Evolutionary conservation across 1,140 invertebrate species (phyloP), one percentile per base, ranked within the genome.

Genomic region (Sipha flava): DNA sequence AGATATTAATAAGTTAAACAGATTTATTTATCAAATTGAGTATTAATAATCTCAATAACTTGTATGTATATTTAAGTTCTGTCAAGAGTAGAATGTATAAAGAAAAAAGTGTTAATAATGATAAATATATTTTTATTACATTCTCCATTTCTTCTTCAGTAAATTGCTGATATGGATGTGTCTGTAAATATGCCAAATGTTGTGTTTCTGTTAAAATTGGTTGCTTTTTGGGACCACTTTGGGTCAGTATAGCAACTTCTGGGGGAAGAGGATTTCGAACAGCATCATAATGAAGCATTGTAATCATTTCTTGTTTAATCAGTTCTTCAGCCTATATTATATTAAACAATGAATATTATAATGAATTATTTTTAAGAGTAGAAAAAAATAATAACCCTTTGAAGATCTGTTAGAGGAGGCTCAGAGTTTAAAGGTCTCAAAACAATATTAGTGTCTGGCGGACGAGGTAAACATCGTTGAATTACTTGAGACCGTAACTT

Each of bases 291-390:
- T 97, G 92, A 52, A 98, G 85, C 95, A 98, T 98, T 7, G 92
- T 92, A 34, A 98, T 88, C 95, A 99, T 99, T 88, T 99, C 98
- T 80, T 91, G 89, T 87, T 99, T 99, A 66, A 99, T 97, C 34
- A 99, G 84, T 87, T 99, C 96, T 87, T 99, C 97, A 26, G 97
- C 96, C 89, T 95, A 81, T 18, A 77, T 40, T 1, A 81, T 54
- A 80, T 26, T 64, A 43, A 49, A n/a, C n/a, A n/a, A n/a, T n/a
- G n/a, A n/a, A n/a, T n/a, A n/a, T n/a, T n/a, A n/a, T n/a, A n/a
- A n/a, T n/a, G n/a, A n/a, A n/a, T n/a, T n/a, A n/a, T n/a, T n/a
- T 21, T n/a, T 12, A 6, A 16, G 3, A 2, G 2, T 54, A 3
- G 7, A 4, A 54, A 57, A 57, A 6, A 34, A 79, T 18, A 34